Conservation (phyloP, 2,113 vertebrate genomes). For the Hippopotamus amphibius region DNA sequence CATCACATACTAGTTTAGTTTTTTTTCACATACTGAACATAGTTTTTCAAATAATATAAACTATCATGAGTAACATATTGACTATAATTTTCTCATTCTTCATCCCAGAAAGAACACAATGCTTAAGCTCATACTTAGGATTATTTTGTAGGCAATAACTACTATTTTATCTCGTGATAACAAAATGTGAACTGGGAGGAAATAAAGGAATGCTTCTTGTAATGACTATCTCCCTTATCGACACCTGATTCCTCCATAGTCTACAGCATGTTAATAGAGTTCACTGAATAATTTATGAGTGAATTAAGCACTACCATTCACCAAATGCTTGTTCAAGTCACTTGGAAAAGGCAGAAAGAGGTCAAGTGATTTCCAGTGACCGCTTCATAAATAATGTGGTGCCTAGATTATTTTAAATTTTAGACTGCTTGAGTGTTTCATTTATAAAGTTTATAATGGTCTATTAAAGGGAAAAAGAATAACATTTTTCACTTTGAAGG, state of each 20-base stretch:
- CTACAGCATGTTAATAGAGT: not conserved
- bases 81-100: not conserved
- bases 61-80: not conserved
- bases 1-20: not conserved
- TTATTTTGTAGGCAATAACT: not conserved
- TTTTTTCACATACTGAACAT: not conserved
- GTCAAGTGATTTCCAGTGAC: constrained; percentile 29
- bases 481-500: not conserved
- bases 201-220: not conserved
- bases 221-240: not conserved
- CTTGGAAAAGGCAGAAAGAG: constrained; percentile 27
- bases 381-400: constrained; percentile 39
- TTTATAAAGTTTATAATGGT: constrained; percentile 32
- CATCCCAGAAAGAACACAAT: not conserved
- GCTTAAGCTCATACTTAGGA: not conserved
- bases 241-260: not conserved
- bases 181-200: not conserved
- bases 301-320: not conserved
- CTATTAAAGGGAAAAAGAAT: not conserved
- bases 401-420: constrained; percentile 36
- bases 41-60: constrained; percentile 35
- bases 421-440: not conserved
- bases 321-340: not conserved
- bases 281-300: constrained; percentile 29
- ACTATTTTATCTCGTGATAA: constrained; percentile 11